These are phyloP conservation scores for Amphipoea oculea DNA, from an alignment of 2,888 invertebrate species.

Conservation along the genomic window DNA sequence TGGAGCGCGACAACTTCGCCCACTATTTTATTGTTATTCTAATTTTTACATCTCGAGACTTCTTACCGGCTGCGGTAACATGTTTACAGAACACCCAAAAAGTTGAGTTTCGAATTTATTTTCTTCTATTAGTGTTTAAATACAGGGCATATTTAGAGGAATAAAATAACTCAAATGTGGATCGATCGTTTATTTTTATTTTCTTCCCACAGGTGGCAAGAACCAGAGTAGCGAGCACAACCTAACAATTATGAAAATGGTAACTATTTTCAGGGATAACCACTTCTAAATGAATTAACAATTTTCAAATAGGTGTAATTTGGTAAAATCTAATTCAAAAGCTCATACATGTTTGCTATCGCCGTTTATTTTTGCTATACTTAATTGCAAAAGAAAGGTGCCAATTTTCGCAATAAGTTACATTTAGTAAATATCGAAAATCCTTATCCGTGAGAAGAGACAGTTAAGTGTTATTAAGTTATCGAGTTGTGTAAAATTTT, in stretches of 20 bases:
- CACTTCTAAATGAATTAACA: constrained; percentile 77
- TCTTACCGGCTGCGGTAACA: constrained; percentile 50
- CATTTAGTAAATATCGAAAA: constrained; percentile 51
- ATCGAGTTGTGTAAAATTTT: constrained; percentile 37
- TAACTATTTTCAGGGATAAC: constrained; percentile 90
- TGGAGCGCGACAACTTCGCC: constrained; percentile 84
- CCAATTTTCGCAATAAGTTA: constrained; percentile 54
- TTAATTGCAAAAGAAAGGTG: constrained; percentile 57
- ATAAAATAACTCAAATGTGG: constrained; percentile 77
- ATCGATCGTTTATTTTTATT: constrained; percentile 88
- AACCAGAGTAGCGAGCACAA: constrained; percentile 89
- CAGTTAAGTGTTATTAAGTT: constrained; percentile 39
- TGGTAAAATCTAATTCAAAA: constrained; percentile 58
- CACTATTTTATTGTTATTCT: constrained; percentile 86
- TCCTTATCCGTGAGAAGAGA: constrained; percentile 50
- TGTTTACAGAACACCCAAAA: constrained; percentile 54
- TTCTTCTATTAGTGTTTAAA: background rate
- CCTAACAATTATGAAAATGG: constrained; percentile 88
- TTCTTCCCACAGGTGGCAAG: constrained; percentile 88
- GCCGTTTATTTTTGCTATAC: constrained; percentile 45
- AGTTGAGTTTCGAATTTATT: constrained; percentile 6
- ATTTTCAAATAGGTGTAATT: constrained; percentile 60
- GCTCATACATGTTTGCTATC: constrained; percentile 50
- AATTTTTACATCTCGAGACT: constrained; percentile 74
- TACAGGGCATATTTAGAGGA: background rate